These are phyloP conservation scores for Brachyalestes nurse DNA, from an alignment of 2,797 vertebrate species.

Conservation along the genomic window DNA sequence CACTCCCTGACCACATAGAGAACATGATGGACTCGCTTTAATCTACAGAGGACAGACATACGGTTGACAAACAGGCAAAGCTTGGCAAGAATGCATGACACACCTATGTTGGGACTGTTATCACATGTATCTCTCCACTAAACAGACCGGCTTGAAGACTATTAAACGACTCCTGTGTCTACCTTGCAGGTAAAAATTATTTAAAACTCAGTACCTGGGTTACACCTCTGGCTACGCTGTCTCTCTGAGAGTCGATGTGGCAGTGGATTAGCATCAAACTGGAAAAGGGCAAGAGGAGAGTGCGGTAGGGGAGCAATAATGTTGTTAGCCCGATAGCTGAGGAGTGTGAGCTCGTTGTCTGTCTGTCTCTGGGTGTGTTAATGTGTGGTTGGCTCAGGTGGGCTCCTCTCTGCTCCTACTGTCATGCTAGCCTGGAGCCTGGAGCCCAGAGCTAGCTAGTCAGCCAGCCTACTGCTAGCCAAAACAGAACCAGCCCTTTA, in stretches of 20 bases:
- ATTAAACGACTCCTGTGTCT: background rate
- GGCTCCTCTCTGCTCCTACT: background rate
- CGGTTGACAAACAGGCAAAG: background rate
- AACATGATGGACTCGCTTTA: background rate
- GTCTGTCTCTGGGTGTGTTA: background rate
- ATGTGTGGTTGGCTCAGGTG: background rate
- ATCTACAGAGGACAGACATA: background rate
- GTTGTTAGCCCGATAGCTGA: background rate
- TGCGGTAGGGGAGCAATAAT: background rate
- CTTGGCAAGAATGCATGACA: background rate
- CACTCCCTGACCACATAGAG: background rate
- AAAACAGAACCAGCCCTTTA: background rate
- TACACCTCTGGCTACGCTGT: background rate
- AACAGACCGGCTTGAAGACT: background rate
- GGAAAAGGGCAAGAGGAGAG: background rate
- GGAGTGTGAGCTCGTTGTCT: background rate
- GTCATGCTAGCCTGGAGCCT: constrained; percentile 1
- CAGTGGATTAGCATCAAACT: background rate
- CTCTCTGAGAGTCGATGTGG: background rate
- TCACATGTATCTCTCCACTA: background rate
- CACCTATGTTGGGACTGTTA: background rate
- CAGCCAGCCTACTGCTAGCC: constrained; percentile 20
- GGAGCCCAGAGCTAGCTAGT: constrained; percentile 11
- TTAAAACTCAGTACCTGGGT: background rate
- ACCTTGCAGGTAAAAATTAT: background rate